These are phyloP conservation scores for Cryptophagus acutangulus DNA, from an alignment of 2,888 invertebrate genomes.

Conservation along the genomic window DNA sequence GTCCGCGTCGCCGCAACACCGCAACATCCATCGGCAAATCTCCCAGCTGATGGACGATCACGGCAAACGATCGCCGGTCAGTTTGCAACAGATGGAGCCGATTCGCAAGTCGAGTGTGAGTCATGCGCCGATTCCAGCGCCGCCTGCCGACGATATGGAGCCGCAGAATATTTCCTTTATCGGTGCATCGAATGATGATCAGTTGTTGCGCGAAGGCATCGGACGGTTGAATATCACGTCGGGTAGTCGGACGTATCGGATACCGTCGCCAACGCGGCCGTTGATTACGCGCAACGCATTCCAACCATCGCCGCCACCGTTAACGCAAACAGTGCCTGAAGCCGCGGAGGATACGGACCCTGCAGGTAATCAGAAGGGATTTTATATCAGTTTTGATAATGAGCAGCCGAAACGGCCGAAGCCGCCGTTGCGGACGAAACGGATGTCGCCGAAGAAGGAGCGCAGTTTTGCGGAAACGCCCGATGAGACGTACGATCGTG, in stretches of 20 bases:
- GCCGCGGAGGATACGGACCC: slow-evolving; percentile 47
- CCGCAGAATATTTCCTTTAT: slow-evolving; percentile 92
- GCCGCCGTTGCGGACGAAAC: slow-evolving; percentile 74
- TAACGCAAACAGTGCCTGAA: slow-evolving; percentile 24
- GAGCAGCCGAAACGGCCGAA: slow-evolving; percentile 85
- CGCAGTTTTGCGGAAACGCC: slow-evolving; percentile 38
- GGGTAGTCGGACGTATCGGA: slow-evolving; percentile 81
- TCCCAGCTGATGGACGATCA: slow-evolving; percentile 48
- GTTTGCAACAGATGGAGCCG: slow-evolving; percentile 48
- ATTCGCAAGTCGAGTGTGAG: slow-evolving; percentile 42
- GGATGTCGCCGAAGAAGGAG: slow-evolving; percentile 74
- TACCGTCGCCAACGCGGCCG: slow-evolving; percentile 82
- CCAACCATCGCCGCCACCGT: slow-evolving; percentile 46
- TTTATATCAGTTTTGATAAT: slow-evolving; percentile 91
- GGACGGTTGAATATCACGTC: slow-evolving; percentile 79
- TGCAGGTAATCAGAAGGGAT: slow-evolving; percentile 71
- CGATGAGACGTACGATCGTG: slow-evolving; percentile 29
- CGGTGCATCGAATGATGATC: slow-evolving; percentile 62
- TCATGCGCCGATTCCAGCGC: slow-evolving; percentile 61
- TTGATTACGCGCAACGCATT: slow-evolving; percentile 66
- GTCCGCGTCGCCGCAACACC: slow-evolving; percentile 63
- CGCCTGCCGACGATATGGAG: slow-evolving; percentile 81
- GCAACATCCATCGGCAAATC: slow-evolving; percentile 55
- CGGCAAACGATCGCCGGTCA: slow-evolving; percentile 46
- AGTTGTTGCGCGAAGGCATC: slow-evolving; percentile 52